Evolutionary conservation across 2,888 invertebrate species (phyloP), one percentile per base, ranked within the genome.

Genomic region (Drosophila pseudotakahashii): DNA sequence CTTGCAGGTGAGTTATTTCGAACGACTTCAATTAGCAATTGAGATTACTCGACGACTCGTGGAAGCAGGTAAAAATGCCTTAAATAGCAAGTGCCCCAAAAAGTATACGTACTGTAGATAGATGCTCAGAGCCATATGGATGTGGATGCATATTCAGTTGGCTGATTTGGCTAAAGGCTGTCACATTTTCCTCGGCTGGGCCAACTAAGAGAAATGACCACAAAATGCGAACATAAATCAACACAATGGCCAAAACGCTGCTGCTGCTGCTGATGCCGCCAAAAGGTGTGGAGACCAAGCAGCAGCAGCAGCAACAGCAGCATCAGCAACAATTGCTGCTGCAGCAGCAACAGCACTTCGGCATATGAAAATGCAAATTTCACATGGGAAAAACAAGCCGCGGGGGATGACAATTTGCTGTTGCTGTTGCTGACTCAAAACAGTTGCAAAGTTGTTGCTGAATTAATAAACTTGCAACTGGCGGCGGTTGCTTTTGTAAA

Each of bases 381-480:
- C 73, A 64, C 79, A 86, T 74, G 88, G 77, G 79, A 81, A 83
- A 88, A 88, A 86, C 78, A 68, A 81, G 86, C 83, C 83, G 86
- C 83, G 82, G 88, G 82, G 85, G 79, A 79, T 79, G 82, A 78
- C 88, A 82, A 88, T 82, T 81, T 82, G 78, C 37, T 82, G 68
- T 73, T 50, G 52, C 23, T 71, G 81, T 34, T 62, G 76, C 71
- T 78, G 84, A 74, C 76, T 78, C 76, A 77, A 82, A 82, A 79
- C 78, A 82, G 83, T 81, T 85, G 79, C 76, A 47, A 66, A 64
- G 64, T 64, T 77, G 76, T 55, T 75, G 86, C 80, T 79, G 87
- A 88, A 84, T 84, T 84, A 88, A 84, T 84, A 84, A 88, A 84
- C 84, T 88, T 84, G 84, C 84, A 86, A 88, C 88, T 73, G 71